Conservation (phyloP, 1,140 invertebrate species). For the Pseudoatta argentina region DNA sequence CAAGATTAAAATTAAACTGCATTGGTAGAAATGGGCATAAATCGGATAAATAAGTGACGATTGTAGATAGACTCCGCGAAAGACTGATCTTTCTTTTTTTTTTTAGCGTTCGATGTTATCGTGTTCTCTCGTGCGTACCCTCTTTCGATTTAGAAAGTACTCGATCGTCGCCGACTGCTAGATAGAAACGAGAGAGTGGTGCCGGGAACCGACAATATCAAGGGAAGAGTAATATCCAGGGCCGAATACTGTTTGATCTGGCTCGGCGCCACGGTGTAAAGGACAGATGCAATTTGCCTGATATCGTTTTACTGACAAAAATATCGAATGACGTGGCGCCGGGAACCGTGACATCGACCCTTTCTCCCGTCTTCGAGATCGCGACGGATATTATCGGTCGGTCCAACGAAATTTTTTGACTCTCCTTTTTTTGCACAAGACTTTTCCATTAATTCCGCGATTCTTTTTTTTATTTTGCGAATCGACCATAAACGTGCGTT, state of each 20-base stretch:
- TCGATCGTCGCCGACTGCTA: constrained; percentile 68
- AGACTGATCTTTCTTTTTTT: constrained; percentile 3
- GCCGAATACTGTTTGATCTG: constrained; percentile 79
- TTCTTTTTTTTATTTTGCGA: constrained; percentile 29
- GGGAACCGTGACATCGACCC: constrained; percentile 69
- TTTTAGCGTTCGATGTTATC: constrained; percentile 59
- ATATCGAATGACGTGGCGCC: constrained; percentile 82
- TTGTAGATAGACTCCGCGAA: not conserved
- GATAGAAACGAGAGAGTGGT: constrained; percentile 70
- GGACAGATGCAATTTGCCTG: constrained; percentile 84
- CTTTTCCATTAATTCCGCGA: constrained; percentile 54
- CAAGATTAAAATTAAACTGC: too few relatives aligned
- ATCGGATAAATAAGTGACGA: constrained; percentile 41
- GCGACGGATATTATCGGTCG: constrained; percentile 74
- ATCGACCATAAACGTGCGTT: constrained; percentile 22
- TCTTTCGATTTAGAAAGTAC: constrained; percentile 67
- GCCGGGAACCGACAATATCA: constrained; percentile 66
- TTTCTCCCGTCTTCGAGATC: constrained; percentile 72
- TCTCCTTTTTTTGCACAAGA: constrained; percentile 27
- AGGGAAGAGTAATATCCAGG: constrained; percentile 76
- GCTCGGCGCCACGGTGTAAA: constrained; percentile 77
- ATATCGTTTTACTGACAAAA: constrained; percentile 85
- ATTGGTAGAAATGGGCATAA: not conserved
- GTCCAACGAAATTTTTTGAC: constrained; percentile 58
- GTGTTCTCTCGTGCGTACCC: constrained; percentile 44